Evolutionary conservation across 2,888 invertebrate species (phyloP), one percentile per base, ranked within the genome.

Genomic region (Stenodema calcarata): DNA sequence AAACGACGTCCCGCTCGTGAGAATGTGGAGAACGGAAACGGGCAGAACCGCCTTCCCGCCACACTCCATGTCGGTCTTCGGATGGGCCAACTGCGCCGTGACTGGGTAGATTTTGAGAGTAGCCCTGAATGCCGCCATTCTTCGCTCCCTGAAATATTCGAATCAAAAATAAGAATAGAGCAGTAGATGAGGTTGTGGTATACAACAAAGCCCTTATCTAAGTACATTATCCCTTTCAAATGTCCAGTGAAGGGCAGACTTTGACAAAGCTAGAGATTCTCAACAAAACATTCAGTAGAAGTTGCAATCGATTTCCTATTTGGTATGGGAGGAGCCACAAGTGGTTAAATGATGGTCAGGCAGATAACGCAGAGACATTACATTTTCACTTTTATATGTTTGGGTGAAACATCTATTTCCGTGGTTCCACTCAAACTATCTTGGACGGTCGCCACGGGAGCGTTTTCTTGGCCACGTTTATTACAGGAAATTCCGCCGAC

Each of bases 1-100:
- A 42, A 82, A 82, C 0, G 75, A n/a, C 27, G 27, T 4, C 30
- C 98, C 92, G 87, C 98, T 93, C 2, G 98, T 98, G 9, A 99
- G 93, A 89, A 95, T 95, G 90, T 99, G 98, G 89, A 99, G 91
- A 0, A 98, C 98, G 50, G 98, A 98, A 0, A 98, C 98, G 9
- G 99, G 99, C 97, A 99, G 98, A 69, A 99, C 98, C 90, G 99
- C 98, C 94, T 99, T 98, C 89, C 98, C 98, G 90, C 98, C 98
- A 90, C 96, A 94, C 92, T 99, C 98, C 2, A 98, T 97, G 91
- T 98, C 97, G 90, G 80, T 70, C 18, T 76, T 47, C 11, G 80
- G 86, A n/a, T 70, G 75, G 11, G 79, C 79, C 27, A 28, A 12
- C 11, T 50, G 44, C 28, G 80, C n/a, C 3, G 80, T 86, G 16